A percentile compares a stretch with the other conserved stretches of the same genome.
These are phyloP conservation scores for Numenius arquata DNA, from an alignment of 2,113 vertebrate genomes.

Conservation along the genomic window DNA sequence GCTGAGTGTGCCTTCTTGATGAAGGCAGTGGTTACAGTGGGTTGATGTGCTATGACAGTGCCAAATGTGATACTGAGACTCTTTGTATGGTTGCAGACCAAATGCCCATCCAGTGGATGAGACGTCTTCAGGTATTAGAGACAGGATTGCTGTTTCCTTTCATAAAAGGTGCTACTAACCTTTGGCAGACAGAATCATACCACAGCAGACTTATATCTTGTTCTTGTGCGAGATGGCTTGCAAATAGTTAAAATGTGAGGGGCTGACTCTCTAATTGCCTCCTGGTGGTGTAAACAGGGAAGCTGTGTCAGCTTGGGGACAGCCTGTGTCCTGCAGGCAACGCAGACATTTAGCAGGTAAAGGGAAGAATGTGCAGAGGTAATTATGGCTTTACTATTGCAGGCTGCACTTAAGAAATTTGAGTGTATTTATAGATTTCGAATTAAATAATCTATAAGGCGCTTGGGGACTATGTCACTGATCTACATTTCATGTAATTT, in stretches of 20 bases:
- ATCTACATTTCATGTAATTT: background rate
- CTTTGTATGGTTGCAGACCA: background rate
- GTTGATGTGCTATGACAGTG: rapidly evolving
- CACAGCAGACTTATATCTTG: background rate
- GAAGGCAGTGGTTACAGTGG: no score
- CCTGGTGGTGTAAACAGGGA: rapidly evolving
- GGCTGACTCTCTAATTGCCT: rapidly evolving
- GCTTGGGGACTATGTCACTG: rapidly evolving
- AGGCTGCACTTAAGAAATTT: background rate
- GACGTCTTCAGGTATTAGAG: background rate
- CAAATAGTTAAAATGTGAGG: rapidly evolving
- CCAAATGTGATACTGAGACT: rapidly evolving
- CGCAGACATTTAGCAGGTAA: rapidly evolving
- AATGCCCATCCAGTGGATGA: background rate
- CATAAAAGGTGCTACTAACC: no score
- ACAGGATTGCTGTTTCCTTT: background rate
- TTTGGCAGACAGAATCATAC: background rate
- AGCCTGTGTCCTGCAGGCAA: rapidly evolving
- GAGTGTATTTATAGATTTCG: rapidly evolving
- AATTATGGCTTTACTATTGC: rapidly evolving
- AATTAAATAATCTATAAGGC: background rate
- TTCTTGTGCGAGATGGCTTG: background rate
- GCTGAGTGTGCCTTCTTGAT: rapidly evolving
- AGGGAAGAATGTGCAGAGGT: background rate
- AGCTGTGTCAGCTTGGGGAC: background rate